These are phyloP conservation scores for Leptarthrus brevirostris DNA, from an alignment of 2,888 invertebrate species.

Conservation along the genomic window DNA sequence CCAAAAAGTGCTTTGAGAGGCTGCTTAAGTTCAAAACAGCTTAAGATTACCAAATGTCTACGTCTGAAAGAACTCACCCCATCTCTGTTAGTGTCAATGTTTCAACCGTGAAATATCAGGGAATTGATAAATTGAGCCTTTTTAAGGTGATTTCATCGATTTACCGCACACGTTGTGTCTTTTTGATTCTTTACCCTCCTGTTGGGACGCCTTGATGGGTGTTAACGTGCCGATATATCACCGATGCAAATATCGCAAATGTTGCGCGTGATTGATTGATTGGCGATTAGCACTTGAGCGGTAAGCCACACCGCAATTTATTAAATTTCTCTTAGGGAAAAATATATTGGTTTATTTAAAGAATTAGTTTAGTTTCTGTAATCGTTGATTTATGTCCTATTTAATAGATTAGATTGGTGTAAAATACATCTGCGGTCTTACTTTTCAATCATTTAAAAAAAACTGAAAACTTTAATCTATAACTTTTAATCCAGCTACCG, in stretches of 20 bases:
- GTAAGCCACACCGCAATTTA: constrained; percentile 3
- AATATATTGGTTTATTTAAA: too few relatives aligned
- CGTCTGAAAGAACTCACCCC: neutral
- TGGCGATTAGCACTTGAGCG: constrained; percentile 39
- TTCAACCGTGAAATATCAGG: constrained; percentile 35
- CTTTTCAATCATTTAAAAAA: too few relatives aligned
- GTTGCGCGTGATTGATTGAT: constrained; percentile 50
- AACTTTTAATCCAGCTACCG: too few relatives aligned
- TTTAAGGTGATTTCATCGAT: constrained; percentile 22
- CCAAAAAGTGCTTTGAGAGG: neutral
- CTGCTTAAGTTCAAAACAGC: neutral
- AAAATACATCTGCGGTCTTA: too few relatives aligned
- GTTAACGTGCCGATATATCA: constrained; percentile 45
- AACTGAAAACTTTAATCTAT: too few relatives aligned
- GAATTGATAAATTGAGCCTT: constrained; percentile 44
- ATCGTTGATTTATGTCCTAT: too few relatives aligned
- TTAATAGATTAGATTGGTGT: too few relatives aligned
- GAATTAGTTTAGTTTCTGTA: too few relatives aligned
- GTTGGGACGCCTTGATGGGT: neutral
- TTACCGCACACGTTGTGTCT: neutral
- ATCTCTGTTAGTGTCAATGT: constrained; percentile 22
- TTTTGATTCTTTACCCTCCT: neutral
- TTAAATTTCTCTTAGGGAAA: neutral
- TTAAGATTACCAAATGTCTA: neutral
- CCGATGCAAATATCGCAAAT: constrained; percentile 47